These are phyloP conservation scores for Pseudachorutes palmiensis DNA, from an alignment of 1,140 invertebrate species.

Conservation along the genomic window DNA sequence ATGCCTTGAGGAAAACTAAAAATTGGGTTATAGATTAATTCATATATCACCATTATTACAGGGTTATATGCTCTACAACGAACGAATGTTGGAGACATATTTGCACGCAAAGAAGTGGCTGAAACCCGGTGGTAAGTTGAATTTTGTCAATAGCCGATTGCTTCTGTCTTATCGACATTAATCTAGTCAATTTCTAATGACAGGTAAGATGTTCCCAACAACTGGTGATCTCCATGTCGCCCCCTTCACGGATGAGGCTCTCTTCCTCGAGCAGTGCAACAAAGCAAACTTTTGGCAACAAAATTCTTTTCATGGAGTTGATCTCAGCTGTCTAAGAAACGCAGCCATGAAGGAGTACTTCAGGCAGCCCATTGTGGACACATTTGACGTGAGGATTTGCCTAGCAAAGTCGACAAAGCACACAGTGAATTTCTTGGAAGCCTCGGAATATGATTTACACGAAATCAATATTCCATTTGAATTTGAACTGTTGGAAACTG, in stretches of 20 bases:
- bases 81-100: constrained; percentile 98
- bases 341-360: constrained; percentile 97
- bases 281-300: constrained; percentile 99
- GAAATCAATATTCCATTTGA: constrained; percentile 90
- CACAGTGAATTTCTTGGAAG: constrained; percentile 89
- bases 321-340: constrained; percentile 78
- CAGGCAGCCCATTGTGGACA: constrained; percentile 89
- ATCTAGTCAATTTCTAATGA: too few relatives aligned
- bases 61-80: constrained; percentile 99
- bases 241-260: constrained; percentile 95
- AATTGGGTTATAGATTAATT: too few relatives aligned
- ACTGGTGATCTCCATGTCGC: constrained; percentile 93
- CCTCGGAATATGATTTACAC: constrained; percentile 89
- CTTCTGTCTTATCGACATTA: constrained; percentile 36
- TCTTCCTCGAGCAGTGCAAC: constrained; percentile 97
- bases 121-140: constrained; percentile 63
- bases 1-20: too few relatives aligned
- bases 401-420: constrained; percentile 90
- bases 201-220: constrained; percentile 87
- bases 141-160: constrained; percentile 4
- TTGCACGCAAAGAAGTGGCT: constrained; percentile 98
- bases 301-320: constrained; percentile 95
- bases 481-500: constrained; percentile 85
- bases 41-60: too few relatives aligned
- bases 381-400: constrained; percentile 96